Evolutionary conservation across 2,888 invertebrate genomes (phyloP).

Genomic region (Portevinia maculata): DNA sequence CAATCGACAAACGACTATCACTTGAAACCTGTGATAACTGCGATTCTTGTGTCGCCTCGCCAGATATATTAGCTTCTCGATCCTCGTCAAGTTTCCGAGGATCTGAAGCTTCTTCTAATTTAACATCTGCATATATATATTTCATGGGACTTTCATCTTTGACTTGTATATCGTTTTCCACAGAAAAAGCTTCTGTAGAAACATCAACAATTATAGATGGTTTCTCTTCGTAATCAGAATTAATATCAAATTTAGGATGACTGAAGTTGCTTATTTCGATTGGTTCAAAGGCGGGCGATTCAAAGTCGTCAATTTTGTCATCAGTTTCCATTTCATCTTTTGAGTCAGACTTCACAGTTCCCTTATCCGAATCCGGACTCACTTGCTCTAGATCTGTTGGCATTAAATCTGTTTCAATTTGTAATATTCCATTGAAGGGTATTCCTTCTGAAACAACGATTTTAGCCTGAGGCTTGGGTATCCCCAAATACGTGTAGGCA

Average conservation of each 20-base stretch:
- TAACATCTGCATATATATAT: conserved; percentile 21
- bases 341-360: conserved; percentile 81
- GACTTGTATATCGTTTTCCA: background rate
- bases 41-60: conserved; percentile 85
- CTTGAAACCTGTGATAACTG: conserved; percentile 86
- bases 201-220: background rate
- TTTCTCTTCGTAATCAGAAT: conserved; percentile 65
- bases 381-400: conserved; percentile 92
- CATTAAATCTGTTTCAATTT: conserved; percentile 84
- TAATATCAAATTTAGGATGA: conserved; percentile 76
- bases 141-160: conserved; percentile 76
- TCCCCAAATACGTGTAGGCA: conserved; percentile 93
- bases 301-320: conserved; percentile 83
- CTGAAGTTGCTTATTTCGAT: conserved; percentile 82
- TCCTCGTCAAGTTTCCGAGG: conserved; percentile 29
- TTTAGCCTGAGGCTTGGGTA: conserved; percentile 87
- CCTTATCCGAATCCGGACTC: conserved; percentile 90
- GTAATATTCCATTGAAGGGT: conserved; percentile 78
- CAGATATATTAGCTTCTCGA: conserved; percentile 80
- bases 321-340: conserved; percentile 79
- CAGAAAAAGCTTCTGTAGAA: background rate
- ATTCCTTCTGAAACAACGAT: conserved; percentile 51
- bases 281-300: conserved; percentile 87
- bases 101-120: conserved; percentile 30
- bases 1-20: conserved; percentile 84